Conservation (phyloP, 2,888 invertebrate genomes). For the Melanargia galathea region DNA sequence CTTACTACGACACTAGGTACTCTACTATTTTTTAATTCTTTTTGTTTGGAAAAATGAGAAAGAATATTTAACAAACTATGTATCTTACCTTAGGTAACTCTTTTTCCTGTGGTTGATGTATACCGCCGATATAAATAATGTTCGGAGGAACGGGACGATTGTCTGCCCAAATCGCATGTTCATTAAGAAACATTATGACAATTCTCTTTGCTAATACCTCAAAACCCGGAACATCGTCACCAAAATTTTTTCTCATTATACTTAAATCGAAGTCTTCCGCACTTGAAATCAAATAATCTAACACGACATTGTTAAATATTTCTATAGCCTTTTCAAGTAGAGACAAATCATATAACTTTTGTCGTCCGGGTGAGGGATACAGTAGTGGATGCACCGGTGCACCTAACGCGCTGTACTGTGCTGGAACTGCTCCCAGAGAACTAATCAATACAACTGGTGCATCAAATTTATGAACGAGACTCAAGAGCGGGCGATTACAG, state of each 20-base stretch:
- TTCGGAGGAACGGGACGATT: constrained; percentile 52
- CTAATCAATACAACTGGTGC: constrained; percentile 44
- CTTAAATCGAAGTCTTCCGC: constrained; percentile 38
- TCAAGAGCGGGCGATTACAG: constrained; percentile 36
- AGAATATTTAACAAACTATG: background rate
- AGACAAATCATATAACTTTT: constrained; percentile 45
- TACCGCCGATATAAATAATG: constrained; percentile 53
- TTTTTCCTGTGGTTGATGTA: constrained; percentile 48
- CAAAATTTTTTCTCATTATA: constrained; percentile 43
- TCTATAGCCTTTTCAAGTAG: constrained; percentile 46
- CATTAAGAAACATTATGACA: constrained; percentile 52
- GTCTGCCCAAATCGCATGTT: constrained; percentile 52
- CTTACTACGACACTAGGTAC: no score
- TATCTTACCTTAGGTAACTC: constrained; percentile 47
- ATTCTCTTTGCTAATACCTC: constrained; percentile 44
- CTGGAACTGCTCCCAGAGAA: constrained; percentile 35
- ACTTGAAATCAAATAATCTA: constrained; percentile 14
- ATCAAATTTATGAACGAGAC: constrained; percentile 39
- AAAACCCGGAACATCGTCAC: constrained; percentile 39
- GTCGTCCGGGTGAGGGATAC: constrained; percentile 38
- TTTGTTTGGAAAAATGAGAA: background rate
- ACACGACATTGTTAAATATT: constrained; percentile 25
- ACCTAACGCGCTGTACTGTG: constrained; percentile 36
- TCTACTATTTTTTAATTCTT: background rate
- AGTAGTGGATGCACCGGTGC: constrained; percentile 41